Base-by-base conservation (phyloP, 1,140 invertebrate genomes). In the Sesamia nonagrioides region DNA sequence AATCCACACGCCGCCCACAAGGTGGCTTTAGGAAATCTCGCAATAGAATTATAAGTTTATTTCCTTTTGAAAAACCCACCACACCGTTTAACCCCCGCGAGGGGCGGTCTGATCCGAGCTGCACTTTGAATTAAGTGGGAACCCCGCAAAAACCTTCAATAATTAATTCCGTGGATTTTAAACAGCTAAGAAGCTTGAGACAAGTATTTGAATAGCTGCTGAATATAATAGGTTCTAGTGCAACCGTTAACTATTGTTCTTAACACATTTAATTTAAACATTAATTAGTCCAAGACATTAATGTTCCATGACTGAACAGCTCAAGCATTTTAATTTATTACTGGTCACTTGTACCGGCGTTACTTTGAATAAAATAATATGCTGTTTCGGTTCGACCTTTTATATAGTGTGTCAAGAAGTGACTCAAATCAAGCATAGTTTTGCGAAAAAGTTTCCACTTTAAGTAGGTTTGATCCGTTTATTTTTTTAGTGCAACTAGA, bases 31-130 rank as follows among this genome's bases (percentile, higher is more conserved):
- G 66, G 50, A 69, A 69, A 50, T 6, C 42, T 69, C 5, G 18
- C 21, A 69, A 69, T 69, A 50, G 13, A 69, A 50, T 50, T 69
- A 69, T 48, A 69, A 48, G 18, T 56, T 50, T 15, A 27, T 21
- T 69, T 50, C 42, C 42, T 17, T 69, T 69, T 69, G 63, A 69
- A 50, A 69, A 69, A 69, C 11, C 42, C 6, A n/a, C 66, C 18
- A 27, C 66, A 27, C 50, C 42, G 42, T 50, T 69, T 50, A 69
- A 11, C 21, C 40, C 61, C 21, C 42, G 18, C 9, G 42, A 21
- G 60, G 11, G 54, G 37, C 61, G 37, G 42, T 50, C 66, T 27
- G 13, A 33, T 18, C 40, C 45, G 63, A 45, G 15, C 45, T 42
- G 5, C n/a, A 27, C 11, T 21, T 69, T 69, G 11, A 33, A 48